Base-by-base conservation (phyloP, 2,888 invertebrate species). In the Sarcophaga caerulescens region DNA sequence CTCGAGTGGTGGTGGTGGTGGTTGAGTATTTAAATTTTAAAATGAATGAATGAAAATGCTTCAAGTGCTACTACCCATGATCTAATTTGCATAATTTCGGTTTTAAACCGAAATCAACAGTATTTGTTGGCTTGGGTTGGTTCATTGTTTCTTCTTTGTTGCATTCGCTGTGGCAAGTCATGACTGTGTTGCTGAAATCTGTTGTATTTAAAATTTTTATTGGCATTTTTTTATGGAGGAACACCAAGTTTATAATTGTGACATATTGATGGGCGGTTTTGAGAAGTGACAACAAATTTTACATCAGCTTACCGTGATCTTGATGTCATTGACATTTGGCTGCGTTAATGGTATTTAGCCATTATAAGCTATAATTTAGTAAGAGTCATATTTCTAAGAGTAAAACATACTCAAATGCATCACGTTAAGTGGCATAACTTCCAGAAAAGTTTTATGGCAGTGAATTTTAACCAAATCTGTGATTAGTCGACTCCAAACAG, bases 11-110 rank as follows among this genome's bases (percentile, higher is more conserved):
- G 65, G 60, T 21, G n/a, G 47, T 66, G 80, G 47, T 69, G 78
- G 65, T 77, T 77, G 77, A 60, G 77, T 70, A 66, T 74, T 75
- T 47, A 59, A 79, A 75, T 52, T 52, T 1, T 52, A 17, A 52
- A 52, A 52, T 52, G 5, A 17, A 52, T 14, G 17, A 71, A 52
- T 35, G 35, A 25, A 52, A 66, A 25, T 47, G 19, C 66, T 70
- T 79, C 80, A 87, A 87, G 85, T 88, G 85, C 70, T 81, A 79
- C 35, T 35, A 35, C 35, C 79, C 87, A 84, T 88, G 85, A 83
- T 85, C 35, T 59, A 88, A 89, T 89, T 89, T 89, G 84, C 89
- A 89, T 89, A 89, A 89, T 86, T 87, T 87, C 71, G 81, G 81
- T 69, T 87, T 87, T 74, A 73, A 71, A 73, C 52, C 62, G 19